These are phyloP conservation scores for Carollia perspicillata DNA, from an alignment of 2,113 vertebrate species.

Conservation along the genomic window DNA sequence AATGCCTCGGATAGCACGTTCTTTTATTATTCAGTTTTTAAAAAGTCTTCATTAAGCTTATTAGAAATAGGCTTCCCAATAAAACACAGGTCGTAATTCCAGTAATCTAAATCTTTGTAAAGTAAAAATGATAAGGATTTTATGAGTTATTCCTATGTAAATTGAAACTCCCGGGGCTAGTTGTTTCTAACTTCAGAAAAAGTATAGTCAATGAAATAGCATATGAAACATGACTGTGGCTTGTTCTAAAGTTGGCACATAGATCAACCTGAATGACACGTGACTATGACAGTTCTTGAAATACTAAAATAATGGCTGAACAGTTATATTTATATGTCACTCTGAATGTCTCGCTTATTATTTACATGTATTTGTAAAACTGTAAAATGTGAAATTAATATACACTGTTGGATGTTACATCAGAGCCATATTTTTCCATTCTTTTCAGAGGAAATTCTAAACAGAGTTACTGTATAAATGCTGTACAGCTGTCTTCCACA, in stretches of 20 bases:
- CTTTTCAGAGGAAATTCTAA: background rate
- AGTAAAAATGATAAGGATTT: background rate
- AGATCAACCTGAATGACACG: background rate
- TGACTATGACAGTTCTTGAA: background rate
- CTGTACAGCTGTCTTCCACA: background rate
- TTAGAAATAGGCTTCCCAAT: background rate
- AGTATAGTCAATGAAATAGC: background rate
- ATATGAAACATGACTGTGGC: background rate
- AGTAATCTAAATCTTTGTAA: background rate
- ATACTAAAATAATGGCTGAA: background rate
- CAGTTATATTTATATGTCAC: background rate
- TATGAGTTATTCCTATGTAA: background rate
- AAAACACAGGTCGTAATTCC: background rate
- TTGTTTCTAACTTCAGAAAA: background rate
- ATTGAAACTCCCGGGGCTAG: background rate
- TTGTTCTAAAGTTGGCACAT: background rate
- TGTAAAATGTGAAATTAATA: background rate
- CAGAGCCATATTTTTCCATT: background rate
- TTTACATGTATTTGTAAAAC: background rate
- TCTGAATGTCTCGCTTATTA: background rate
- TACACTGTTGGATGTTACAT: background rate
- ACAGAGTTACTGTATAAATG: background rate
- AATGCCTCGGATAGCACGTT: accelerated
- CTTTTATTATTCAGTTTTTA: background rate
- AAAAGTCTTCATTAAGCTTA: background rate